Base-by-base conservation (phyloP, 2,797 vertebrate genomes). In the Epinephelus awoara region DNA sequence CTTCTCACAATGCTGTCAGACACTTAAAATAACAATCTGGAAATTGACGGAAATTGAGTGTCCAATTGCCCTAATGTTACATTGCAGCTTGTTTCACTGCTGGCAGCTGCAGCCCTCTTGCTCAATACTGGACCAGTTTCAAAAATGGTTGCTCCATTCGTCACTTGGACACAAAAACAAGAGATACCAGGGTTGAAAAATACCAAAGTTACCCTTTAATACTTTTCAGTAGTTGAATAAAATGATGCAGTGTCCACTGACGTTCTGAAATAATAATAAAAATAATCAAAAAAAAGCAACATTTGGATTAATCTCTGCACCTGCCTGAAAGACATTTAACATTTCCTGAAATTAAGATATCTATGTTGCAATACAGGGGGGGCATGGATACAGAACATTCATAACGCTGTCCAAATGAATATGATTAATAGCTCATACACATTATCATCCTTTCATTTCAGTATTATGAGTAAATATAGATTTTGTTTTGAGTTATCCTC, bases 221-320 rank as follows among this genome's bases (percentile, higher is more conserved):
- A 11, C 59, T 52, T 62, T 47, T 8, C 2, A 15, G 19, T 38
- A 68, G 25, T 52, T 19, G 63, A 71, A 78, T 56, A 6, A 68
- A 72, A 61, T 17, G 25, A 23, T 40, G 15, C 19, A 25, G 6
- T 57, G 56, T 58, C 51, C 13, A 29, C 17, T 54, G 21, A 75
- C 25, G 25, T 56, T 15, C 19, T 58, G 5, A 52, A 42, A 51
- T 34, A 8, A 34, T 34, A 34, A 29, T 29, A 5, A 34, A 7
- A 34, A 34, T 34, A 8, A 34, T 15, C 15, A 8, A 34, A 46
- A 65, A 61, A 67, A 75, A 65, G 25, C 12, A 82, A 63, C 46
- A 14, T 57, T 84, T 67, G 23, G 23, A 75, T 71, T 51, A 15
- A 50, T 67, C n/a, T 58, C 56, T 67, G 51, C 70, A 62, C 47